These are phyloP conservation scores for Zalophus californianus DNA, from an alignment of 2,797 vertebrate genomes.

Conservation along the genomic window DNA sequence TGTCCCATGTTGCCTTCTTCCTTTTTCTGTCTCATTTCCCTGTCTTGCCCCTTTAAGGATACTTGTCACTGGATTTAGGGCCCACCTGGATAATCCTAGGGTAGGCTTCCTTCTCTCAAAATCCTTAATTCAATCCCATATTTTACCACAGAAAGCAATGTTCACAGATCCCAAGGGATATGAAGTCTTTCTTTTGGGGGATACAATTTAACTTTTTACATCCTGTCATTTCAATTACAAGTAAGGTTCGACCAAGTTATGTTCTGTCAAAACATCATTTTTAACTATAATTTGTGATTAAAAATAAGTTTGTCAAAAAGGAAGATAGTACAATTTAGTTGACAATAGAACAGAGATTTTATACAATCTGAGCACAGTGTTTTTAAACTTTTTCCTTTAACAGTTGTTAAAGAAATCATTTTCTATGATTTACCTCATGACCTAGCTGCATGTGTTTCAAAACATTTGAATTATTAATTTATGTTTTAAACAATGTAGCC, in stretches of 20 bases:
- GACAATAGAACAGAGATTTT: not conserved
- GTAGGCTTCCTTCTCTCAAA: not conserved
- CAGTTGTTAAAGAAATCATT: not conserved
- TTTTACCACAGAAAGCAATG: not conserved
- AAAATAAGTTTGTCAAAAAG: not conserved
- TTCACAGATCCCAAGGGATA: not conserved
- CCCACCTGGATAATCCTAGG: not conserved
- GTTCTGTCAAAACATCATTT: not conserved
- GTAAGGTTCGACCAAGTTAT: not conserved
- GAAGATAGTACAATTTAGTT: not conserved
- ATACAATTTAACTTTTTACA: not conserved
- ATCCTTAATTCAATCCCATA: not conserved
- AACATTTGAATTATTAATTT: not conserved
- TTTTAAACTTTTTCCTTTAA: not conserved
- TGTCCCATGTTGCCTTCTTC: not conserved
- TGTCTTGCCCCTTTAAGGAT: not conserved
- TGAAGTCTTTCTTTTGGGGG: not conserved
- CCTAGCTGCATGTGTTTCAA: not conserved
- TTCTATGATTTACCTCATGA: not conserved
- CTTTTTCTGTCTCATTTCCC: not conserved
- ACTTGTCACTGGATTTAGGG: not conserved
- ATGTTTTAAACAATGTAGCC: not conserved
- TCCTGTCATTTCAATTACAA: conserved; percentile 44
- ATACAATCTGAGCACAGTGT: not conserved
- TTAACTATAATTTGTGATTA: not conserved